Evolutionary conservation across 2,797 vertebrate genomes (phyloP).

Genomic region (Muscicapa striata): DNA sequence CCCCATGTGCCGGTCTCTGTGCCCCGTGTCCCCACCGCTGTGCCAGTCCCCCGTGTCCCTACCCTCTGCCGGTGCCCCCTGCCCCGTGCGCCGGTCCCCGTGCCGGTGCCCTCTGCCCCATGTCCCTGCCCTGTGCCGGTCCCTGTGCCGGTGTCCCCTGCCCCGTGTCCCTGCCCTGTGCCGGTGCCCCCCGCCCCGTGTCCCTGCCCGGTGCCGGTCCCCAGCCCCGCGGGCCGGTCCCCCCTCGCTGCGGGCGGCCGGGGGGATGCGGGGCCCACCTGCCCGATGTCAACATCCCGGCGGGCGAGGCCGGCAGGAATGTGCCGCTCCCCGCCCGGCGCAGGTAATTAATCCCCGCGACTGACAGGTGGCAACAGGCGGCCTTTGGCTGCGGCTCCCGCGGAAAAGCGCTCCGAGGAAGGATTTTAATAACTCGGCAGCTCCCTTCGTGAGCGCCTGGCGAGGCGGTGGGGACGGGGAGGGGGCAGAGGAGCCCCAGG

Average conservation of each 20-base stretch:
- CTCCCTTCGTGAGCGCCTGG: slow-evolving; percentile 30
- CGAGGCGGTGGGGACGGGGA: neutral
- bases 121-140: no score
- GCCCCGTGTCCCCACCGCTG: no score
- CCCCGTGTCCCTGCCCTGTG: neutral
- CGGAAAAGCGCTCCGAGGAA: slow-evolving; percentile 72
- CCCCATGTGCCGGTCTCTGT: neutral
- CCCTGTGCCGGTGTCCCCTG: no score
- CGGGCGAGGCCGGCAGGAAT: slow-evolving; percentile 80
- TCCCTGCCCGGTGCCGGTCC: no score
- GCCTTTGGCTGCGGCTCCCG: slow-evolving; percentile 75
- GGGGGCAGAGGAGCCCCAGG: neutral
- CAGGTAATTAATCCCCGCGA: slow-evolving; percentile 84
- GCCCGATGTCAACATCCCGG: slow-evolving; percentile 80
- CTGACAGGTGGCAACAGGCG: slow-evolving; percentile 87
- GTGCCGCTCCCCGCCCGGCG: slow-evolving; percentile 78
- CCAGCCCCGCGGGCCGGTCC: neutral
- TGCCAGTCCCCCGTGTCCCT: neutral
- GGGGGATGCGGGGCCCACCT: slow-evolving; percentile 75
- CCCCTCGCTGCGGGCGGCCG: neutral
- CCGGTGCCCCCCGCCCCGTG: neutral
- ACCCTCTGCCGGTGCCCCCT: no score
- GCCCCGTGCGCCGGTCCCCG: no score
- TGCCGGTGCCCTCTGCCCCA: no score
- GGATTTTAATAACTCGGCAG: slow-evolving; percentile 58